Percentiles rank a stretch among this genome's conserved stretches.
phyloP scores from a whole-genome alignment of 2,797 vertebrate species.

The Mus caroli region DNA sequence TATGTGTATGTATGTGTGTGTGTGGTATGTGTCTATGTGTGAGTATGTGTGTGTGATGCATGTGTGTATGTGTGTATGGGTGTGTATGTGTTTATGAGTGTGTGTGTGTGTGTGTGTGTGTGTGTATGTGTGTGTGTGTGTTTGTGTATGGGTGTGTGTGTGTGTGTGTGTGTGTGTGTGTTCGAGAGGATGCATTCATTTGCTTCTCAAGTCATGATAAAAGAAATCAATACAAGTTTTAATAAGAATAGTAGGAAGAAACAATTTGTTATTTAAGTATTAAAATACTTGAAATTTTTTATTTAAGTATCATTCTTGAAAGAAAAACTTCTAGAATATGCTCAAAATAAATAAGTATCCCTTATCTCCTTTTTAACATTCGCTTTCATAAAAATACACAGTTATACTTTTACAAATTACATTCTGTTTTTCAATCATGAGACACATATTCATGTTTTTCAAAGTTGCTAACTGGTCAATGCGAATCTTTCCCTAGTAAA shows the following conservation, averaged over 20 bases:
- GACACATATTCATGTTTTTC: not conserved
- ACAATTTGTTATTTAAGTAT: not conserved
- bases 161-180: not conserved
- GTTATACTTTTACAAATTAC: not conserved
- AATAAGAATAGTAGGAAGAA: not conserved
- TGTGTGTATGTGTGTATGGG: too few relatives aligned
- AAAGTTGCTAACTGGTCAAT: not conserved
- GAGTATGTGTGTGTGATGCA: too few relatives aligned
- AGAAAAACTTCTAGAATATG: not conserved
- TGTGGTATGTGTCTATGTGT: too few relatives aligned
- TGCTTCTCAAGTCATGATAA: not conserved
- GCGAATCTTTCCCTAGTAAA: not conserved
- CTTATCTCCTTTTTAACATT: not conserved
- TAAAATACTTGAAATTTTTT: too few relatives aligned
- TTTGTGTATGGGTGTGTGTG: too few relatives aligned
- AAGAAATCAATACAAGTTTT: not conserved
- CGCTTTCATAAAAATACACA: not conserved
- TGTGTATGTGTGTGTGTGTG: too few relatives aligned
- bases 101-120: too few relatives aligned
- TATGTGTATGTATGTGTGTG: too few relatives aligned
- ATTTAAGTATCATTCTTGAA: constrained; percentile 1
- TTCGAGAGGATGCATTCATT: not conserved
- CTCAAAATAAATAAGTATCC: not conserved
- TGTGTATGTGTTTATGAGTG: too few relatives aligned
- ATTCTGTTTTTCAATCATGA: not conserved